Evolutionary conservation across 2,797 vertebrate genomes (phyloP).

Genomic region (Brachyalestes nurse): DNA sequence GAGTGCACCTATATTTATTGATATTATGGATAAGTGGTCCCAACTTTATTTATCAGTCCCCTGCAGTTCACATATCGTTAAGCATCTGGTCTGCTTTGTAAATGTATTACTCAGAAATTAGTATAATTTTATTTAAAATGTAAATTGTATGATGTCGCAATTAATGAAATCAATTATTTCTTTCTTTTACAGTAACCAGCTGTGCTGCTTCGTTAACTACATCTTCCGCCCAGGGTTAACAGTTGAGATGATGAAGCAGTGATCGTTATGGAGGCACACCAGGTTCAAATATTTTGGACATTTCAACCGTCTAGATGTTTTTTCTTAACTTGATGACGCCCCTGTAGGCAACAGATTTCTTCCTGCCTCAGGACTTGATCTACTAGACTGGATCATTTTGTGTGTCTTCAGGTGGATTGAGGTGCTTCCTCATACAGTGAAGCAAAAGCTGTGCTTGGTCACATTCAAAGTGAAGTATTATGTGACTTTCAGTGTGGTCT

Average conservation of each 20-base stretch:
- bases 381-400: constrained; percentile 33
- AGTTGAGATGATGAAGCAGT: constrained; percentile 2
- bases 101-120: no score
- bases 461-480: constrained; percentile 40
- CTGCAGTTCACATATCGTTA: no score
- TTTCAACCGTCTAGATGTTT: constrained; percentile 2
- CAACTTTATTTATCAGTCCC: no score
- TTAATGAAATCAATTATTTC: neutral
- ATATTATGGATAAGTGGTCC: no score
- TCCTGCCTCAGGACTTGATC: constrained; percentile 24
- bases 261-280: constrained; percentile 12
- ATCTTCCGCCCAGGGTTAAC: neutral
- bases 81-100: no score
- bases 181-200: constrained; percentile 16
- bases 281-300: constrained; percentile 20
- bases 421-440: constrained; percentile 17
- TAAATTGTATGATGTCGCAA: no score
- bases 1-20: no score
- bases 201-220: neutral
- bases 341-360: constrained; percentile 25
- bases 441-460: constrained; percentile 25
- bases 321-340: constrained; percentile 12
- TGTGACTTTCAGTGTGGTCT: constrained; percentile 42
- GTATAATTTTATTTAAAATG: no score
- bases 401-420: constrained; percentile 31